Base-by-base conservation (phyloP, 2,113 vertebrate species). In the Coreoperca whiteheadi region DNA sequence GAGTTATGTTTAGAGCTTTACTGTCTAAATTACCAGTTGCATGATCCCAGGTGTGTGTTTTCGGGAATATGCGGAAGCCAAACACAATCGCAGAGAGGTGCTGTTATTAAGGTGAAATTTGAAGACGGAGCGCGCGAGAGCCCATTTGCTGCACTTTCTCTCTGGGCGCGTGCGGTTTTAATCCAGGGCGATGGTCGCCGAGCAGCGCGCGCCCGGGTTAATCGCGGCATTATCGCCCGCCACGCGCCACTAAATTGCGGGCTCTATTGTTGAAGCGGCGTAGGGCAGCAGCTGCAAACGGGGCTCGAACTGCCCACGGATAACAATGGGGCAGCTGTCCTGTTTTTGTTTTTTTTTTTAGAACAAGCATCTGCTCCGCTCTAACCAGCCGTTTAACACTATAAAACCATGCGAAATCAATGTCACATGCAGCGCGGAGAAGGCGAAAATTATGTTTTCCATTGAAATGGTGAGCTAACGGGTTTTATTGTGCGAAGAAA, bases 321-420 rank as follows among this genome's bases (percentile, higher is more conserved):
- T 69, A 95, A 96, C 95, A 96, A 96, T 95, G 89, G 92, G 92
- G 92, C 96, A 96, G 95, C 94, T 96, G 96, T 95, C 95, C 87
- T 68, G 89, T 83, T 90, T 91, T 91, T 89, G 92, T 87, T 23
- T 50, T 50, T 51, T 53, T 92, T 90, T 92, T 87, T 77, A 91
- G 89, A 90, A 79, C 79, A 84, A 91, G 94, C 95, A 95, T 96
- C 95, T 96, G 96, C 95, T 96, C 74, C 60, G 68, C 88, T 87
- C 88, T 86, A 91, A 92, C 90, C 90, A 84, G 87, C 86, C 91
- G 90, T 93, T 93, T 87, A 92, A 91, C 77, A 77, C 86, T 37
- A 66, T 80, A 85, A 91, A 91, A 85, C 63, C 83, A 81, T 74
- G 76, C 71, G 78, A 89, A 93, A 91, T 88, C 93, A 89, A 87